phyloP scores from a whole-genome alignment of 2,113 vertebrate species.

The Serilophus lunatus region DNA sequence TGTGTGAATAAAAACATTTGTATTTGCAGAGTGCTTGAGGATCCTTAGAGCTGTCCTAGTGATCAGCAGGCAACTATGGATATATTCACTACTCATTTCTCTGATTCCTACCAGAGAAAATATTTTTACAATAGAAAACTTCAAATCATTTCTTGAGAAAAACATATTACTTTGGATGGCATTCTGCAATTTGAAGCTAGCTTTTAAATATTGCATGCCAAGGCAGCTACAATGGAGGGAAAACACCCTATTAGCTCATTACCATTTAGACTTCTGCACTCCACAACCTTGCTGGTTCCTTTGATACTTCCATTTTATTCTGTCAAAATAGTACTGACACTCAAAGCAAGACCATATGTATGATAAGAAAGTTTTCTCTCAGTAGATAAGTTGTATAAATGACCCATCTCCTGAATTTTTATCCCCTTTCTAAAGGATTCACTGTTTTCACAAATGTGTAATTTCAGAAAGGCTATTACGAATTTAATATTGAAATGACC shows the following conservation, averaged over 20 bases:
- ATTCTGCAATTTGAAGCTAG: background rate
- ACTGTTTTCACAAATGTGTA: background rate
- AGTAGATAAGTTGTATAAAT: background rate
- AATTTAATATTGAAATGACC: background rate
- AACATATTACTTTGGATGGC: background rate
- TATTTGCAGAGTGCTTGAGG: background rate
- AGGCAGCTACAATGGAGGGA: background rate
- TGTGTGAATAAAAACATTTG: background rate
- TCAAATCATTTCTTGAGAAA: background rate
- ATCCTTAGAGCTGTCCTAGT: background rate
- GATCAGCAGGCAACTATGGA: background rate
- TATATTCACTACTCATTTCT: background rate
- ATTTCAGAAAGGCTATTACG: background rate
- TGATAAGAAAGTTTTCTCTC: background rate
- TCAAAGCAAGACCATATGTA: background rate
- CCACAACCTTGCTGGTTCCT: background rate
- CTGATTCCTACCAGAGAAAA: background rate
- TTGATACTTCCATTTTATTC: background rate
- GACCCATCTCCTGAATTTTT: background rate
- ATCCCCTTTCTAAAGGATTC: background rate
- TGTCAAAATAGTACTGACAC: background rate
- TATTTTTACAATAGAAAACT: background rate
- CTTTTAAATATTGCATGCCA: background rate
- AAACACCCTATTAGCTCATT: rapidly evolving
- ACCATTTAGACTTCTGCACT: background rate